Conservation (phyloP, 2,113 vertebrate genomes). For the Phoxinus phoxinus region DNA sequence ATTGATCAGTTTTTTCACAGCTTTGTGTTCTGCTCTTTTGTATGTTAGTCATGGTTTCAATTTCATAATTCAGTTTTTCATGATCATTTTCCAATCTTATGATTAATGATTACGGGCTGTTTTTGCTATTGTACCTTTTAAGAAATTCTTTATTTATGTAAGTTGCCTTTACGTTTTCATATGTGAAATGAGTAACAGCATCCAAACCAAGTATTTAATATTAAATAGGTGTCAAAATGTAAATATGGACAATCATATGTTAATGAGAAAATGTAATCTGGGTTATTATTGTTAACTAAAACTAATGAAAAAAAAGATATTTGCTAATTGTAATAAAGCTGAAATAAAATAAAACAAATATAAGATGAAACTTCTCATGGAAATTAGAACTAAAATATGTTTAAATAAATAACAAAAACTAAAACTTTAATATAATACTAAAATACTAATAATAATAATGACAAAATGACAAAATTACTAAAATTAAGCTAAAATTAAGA, state of each 20-base stretch:
- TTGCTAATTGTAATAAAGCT: background rate
- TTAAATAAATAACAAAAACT: background rate
- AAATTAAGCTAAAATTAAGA: background rate
- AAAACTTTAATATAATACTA: background rate
- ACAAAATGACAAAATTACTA: background rate
- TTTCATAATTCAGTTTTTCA: background rate
- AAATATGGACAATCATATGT: background rate
- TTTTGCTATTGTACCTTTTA: background rate
- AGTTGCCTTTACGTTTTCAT: background rate
- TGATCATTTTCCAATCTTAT: background rate
- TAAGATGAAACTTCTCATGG: background rate
- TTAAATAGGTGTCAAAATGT: background rate
- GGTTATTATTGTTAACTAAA: background rate
- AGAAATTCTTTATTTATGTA: background rate
- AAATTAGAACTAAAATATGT: background rate
- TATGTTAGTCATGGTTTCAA: background rate
- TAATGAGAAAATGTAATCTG: background rate
- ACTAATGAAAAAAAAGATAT: background rate
- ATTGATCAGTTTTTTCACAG: background rate
- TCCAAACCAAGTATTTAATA: background rate
- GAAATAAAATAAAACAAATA: background rate
- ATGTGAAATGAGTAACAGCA: background rate
- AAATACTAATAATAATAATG: background rate
- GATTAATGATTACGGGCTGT: background rate
- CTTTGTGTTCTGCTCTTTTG: background rate